Conservation (phyloP, 30 jellyfish, hydroid and myxozoan species). For the Hydra vulgaris region DNA sequence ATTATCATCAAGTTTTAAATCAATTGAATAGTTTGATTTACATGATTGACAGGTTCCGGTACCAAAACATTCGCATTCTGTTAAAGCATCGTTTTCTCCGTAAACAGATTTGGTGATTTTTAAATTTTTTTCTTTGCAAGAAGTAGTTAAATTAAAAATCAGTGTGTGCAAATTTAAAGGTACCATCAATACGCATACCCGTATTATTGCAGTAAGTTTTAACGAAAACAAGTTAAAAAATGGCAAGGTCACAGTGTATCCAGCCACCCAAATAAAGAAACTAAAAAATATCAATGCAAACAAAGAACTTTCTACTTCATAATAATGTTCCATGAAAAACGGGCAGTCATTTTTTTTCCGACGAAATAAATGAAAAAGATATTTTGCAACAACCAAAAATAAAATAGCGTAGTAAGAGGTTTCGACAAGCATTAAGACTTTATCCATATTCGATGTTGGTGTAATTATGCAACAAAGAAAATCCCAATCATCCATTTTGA, state of each 20-base stretch:
- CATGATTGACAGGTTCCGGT: not conserved
- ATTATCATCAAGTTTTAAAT: not conserved
- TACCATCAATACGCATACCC: slow-evolving; percentile 8
- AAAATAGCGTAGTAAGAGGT: slow-evolving; percentile 35
- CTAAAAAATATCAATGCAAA: slow-evolving; percentile 57
- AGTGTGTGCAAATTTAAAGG: slow-evolving; percentile 10
- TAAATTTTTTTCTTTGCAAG: not conserved
- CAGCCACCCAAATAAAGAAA: slow-evolving; percentile 49
- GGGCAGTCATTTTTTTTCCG: slow-evolving; percentile 34
- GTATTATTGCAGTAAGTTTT: slow-evolving; percentile 11
- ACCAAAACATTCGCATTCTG: not conserved
- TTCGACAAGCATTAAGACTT: slow-evolving; percentile 52
- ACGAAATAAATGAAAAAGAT: slow-evolving; percentile 48
- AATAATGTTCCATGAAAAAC: not conserved
- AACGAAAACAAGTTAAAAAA: slow-evolving; percentile 25
- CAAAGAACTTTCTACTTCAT: slow-evolving; percentile 64
- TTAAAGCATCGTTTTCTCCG: not conserved
- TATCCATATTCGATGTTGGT: slow-evolving; percentile 59
- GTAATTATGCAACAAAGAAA: slow-evolving; percentile 50
- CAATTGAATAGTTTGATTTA: not conserved
- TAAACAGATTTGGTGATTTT: not conserved
- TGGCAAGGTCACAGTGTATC: slow-evolving; percentile 62
- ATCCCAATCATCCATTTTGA: slow-evolving; percentile 80
- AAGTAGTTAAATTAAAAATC: not conserved
- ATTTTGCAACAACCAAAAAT: slow-evolving; percentile 47